Conservation (phyloP, 1,140 invertebrate species). For the Pinna nobilis region DNA sequence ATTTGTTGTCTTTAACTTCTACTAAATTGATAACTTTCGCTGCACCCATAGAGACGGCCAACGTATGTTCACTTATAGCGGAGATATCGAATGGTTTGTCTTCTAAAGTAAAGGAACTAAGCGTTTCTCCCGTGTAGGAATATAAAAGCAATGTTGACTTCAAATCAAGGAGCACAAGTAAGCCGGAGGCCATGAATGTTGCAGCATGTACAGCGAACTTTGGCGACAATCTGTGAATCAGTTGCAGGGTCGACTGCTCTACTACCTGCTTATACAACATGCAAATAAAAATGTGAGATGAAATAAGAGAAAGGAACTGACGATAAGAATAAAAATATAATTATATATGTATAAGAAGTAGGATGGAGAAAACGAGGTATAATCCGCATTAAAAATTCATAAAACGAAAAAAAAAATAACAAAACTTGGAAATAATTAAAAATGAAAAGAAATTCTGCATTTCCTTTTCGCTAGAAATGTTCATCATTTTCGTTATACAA, state of each 20-base stretch:
- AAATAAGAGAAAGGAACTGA: too few relatives aligned
- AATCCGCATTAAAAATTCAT: too few relatives aligned
- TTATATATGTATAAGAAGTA: too few relatives aligned
- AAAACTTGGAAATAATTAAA: too few relatives aligned
- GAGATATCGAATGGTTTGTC: slow-evolving; percentile 16
- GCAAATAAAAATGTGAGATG: too few relatives aligned
- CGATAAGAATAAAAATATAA: too few relatives aligned
- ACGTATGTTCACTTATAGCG: not conserved
- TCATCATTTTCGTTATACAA: too few relatives aligned
- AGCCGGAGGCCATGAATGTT: slow-evolving; percentile 1
- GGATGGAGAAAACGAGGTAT: too few relatives aligned
- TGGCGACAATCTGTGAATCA: slow-evolving; percentile 7
- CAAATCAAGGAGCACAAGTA: slow-evolving; percentile 5
- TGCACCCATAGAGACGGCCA: slow-evolving; percentile 6
- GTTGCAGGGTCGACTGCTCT: not conserved
- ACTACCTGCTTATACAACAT: too few relatives aligned
- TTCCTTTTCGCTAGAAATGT: too few relatives aligned
- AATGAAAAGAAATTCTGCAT: too few relatives aligned
- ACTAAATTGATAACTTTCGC: not conserved
- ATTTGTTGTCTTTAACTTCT: not conserved
- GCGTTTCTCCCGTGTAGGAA: not conserved
- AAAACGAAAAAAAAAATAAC: too few relatives aligned
- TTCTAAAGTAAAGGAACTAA: not conserved
- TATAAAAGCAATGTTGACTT: slow-evolving; percentile 4
- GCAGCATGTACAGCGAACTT: slow-evolving; percentile 5